phyloP scores from a whole-genome alignment of 1,140 invertebrate genomes.

The Zeugodacus cucurbitae region DNA sequence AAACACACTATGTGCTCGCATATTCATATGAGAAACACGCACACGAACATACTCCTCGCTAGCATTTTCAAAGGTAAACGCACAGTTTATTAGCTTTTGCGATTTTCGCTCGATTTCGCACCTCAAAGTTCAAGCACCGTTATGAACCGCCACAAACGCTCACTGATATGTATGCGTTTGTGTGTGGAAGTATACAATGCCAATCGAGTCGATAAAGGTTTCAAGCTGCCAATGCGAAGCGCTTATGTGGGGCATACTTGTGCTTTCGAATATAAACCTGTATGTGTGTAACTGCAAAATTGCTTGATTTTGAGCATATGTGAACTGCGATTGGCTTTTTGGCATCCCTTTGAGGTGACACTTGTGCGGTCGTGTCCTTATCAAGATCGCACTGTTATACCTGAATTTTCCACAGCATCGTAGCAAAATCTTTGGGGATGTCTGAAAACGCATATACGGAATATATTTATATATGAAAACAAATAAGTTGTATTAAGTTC shows the following conservation, averaged over 20 bases:
- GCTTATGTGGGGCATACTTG: neutral
- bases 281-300: no score
- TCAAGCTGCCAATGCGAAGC: neutral
- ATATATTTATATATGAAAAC: neutral
- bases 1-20: no score
- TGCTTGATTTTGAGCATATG: neutral
- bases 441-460: neutral
- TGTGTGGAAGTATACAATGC: neutral
- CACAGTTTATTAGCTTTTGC: constrained; percentile 21
- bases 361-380: neutral
- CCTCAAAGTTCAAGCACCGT: neutral
- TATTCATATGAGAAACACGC: neutral
- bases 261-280: neutral
- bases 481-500: no score
- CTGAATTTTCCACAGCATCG: neutral
- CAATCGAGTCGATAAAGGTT: neutral
- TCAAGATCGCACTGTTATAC: neutral
- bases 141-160: neutral
- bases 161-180: neutral
- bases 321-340: neutral
- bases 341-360: neutral
- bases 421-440: neutral
- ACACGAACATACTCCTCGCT: neutral
- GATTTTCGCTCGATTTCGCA: constrained; percentile 10
- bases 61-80: neutral